Base-by-base conservation (phyloP, 2,113 vertebrate species). In the Mastomys coucha region DNA sequence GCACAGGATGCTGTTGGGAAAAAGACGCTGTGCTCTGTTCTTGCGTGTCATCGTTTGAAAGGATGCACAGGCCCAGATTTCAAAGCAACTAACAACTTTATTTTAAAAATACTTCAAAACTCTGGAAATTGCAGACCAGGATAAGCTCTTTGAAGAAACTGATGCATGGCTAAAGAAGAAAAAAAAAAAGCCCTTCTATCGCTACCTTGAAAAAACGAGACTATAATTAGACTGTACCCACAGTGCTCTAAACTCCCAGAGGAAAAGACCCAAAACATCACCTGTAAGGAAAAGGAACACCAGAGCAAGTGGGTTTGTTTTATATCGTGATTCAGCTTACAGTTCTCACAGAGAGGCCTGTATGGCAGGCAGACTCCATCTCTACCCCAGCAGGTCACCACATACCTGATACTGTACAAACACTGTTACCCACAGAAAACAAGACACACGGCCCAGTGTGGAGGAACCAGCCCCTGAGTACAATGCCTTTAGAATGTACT, bases 201-300 rank as follows among this genome's bases (percentile, higher is more conserved):
- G 82, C 87, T 51, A 63, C 60, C 92, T 95, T 93, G 93, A 87
- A 96, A 97, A 97, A 96, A 88, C 31, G 92, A 97, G 92, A 76
- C 95, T 96, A 96, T 96, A 97, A 97, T 97, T 94, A 98, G 94
- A 93, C 36, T 69, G 89, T 39, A 89, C 96, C 95, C 92, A 97
- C 51, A 89, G 91, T 88, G 95, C 92, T 91, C 88, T 89, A 97
- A 97, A 72, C 92, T 96, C 93, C 92, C 67, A 93, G 94, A 96
- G 90, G 72, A 93, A 86, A 94, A 60, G 86, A 85, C 88, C 93
- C 78, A 69, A 7, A 90, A 84, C 56, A n/a, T 56, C 67, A 58
- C 39, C 24, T 33, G 0, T 1, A 0, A 87, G 56, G 78, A 56
- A 42, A 45, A 36, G 69, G 95, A 42, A 22, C 80, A 36, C 70